Evolutionary conservation across 2,113 vertebrate genomes (phyloP), one percentile per base, ranked within the genome.

Genomic region (Eulemur rufifrons): DNA sequence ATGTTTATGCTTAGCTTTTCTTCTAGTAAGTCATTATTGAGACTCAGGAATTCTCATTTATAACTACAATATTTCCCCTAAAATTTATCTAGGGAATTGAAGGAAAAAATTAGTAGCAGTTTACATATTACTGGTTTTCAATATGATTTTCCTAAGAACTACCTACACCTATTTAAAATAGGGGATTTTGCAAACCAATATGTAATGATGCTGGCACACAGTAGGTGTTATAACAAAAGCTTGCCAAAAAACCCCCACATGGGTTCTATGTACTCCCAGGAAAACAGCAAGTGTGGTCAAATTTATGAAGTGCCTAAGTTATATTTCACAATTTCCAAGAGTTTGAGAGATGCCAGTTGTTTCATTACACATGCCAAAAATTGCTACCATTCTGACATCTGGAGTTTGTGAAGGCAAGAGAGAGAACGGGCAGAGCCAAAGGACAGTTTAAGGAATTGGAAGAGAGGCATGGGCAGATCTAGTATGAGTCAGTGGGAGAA

Each of bases 201-300:
- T n/a, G 23, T 74, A 61, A 21, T 83, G 74, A 73, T 71, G 47
- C 8, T 96, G 56, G 73, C 42, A 83, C 45, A 61, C 11, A 89
- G 73, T 52, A 88, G 14, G 29, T 85, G 10, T 64, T 94, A 84
- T 1, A 95, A 56, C 50, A 78, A 82, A 82, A 78, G 37, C 17
- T 74, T 83, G 76, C 42, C 77, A 80, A 66, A 69, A 84, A 91
- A 83, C 73, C 74, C 8, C 50, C 83, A 66, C 8, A 71, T 12
- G n/a, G 13, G 32, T 94, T 89, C 66, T 93, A 61, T 34, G 68
- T 92, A 89, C 68, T 93, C 56, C 45, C n/a, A 89, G 73, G 52
- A 77, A 95, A 93, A 89, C 6, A 95, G 94, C 21, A 96, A 34
- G 47, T 89, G 13, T 92, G 47, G 78, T 89, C 89, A 96, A 95